Base-by-base conservation (phyloP, 1,140 invertebrate species). In the Oscheius sp. region DNA sequence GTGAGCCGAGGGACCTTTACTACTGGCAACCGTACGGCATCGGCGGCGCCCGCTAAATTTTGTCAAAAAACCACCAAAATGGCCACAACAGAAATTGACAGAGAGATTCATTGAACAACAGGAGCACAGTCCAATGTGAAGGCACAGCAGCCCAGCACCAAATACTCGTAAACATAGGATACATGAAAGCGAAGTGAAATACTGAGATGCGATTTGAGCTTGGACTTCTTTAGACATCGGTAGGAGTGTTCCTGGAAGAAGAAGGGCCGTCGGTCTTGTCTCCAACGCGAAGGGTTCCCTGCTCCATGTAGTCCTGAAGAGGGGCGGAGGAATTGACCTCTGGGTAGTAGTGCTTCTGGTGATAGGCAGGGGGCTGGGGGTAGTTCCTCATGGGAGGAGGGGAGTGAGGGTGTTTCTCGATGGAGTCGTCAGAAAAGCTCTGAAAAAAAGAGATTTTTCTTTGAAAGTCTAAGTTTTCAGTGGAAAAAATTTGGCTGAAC, bases 181-280 rank as follows among this genome's bases (percentile, higher is more conserved):
- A n/a, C n/a, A n/a, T n/a, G n/a, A n/a, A n/a, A n/a, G n/a, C n/a
- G n/a, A n/a, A n/a, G n/a, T n/a, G n/a, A n/a, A n/a, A n/a, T n/a
- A n/a, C n/a, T n/a, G n/a, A n/a, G n/a, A n/a, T n/a, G n/a, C n/a
- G n/a, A n/a, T n/a, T n/a, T n/a, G n/a, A n/a, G n/a, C n/a, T n/a
- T n/a, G n/a, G n/a, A n/a, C n/a, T n/a, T n/a, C n/a, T n/a, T 55
- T 26, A 55, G 23, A 55, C 49, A 26, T 55, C 49, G 49, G 49
- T 55, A 4, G 49, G 49, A 55, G 15, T 55, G 49, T 55, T 55
- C 4, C 49, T 15, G 23, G 49, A 55, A 4, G 49, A 55, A 23
- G 49, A 55, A 7, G 38, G 38, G 28, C 10, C 10, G 7, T 63
- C 28, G 36, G 10, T n/a, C 61, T 63, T 63, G 61, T 63, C 61